A percentile compares a stretch with the other conserved stretches of the same genome.
Conservation (phyloP, 2,888 invertebrate genomes). For the Pheosia gnoma region DNA sequence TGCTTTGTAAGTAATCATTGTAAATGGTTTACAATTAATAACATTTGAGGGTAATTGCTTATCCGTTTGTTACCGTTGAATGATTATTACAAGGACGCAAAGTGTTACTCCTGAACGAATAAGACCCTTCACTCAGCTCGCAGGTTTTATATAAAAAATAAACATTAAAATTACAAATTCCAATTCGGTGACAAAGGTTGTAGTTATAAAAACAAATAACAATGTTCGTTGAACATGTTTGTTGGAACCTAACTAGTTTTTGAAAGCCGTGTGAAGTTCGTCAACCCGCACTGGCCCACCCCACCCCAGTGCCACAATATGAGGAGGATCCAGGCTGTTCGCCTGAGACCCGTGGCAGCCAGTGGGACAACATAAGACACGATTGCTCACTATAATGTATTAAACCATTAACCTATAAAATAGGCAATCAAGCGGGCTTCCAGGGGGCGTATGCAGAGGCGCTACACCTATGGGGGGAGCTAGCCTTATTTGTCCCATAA, state of each 20-base stretch:
- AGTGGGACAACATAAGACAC: no score
- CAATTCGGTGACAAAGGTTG: not conserved
- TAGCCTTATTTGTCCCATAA: no score
- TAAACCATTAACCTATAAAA: no score
- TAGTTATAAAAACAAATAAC: not conserved
- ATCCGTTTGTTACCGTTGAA: no score
- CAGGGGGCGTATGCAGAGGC: no score
- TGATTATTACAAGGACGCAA: not conserved
- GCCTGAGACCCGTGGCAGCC: not conserved
- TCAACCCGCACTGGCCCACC: not conserved
- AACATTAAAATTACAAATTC: not conserved
- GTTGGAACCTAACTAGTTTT: not conserved
- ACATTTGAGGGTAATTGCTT: no score
- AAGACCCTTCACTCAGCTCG: not conserved
- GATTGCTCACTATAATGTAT: no score
- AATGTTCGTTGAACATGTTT: not conserved
- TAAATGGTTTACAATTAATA: no score
- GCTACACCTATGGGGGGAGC: no score
- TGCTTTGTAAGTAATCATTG: no score
- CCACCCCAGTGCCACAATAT: not conserved
- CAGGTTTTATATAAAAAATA: not conserved
- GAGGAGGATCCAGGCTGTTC: not conserved
- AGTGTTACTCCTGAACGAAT: not conserved
- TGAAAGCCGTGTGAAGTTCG: not conserved
- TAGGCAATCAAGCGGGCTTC: no score